Conservation (phyloP, 2,888 invertebrate genomes). For the Archips xylosteana region DNA sequence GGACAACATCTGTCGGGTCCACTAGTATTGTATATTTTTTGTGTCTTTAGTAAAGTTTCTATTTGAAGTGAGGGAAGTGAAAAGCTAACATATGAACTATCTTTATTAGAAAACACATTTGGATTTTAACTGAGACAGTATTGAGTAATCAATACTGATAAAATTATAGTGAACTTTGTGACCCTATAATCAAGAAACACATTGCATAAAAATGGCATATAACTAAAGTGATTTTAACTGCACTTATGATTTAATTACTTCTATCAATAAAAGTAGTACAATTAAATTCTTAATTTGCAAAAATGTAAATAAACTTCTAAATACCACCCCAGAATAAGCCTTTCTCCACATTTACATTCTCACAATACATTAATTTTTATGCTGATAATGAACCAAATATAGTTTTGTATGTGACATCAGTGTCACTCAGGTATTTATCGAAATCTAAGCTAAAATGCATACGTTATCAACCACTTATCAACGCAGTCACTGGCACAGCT, state of each 20-base stretch:
- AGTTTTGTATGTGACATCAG: not conserved
- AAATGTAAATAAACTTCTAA: too few species aligned
- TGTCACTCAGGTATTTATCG: not conserved
- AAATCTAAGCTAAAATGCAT: slow-evolving; percentile 35
- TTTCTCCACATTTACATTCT: slow-evolving; percentile 23
- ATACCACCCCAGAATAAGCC: slow-evolving; percentile 7
- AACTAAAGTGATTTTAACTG: not conserved
- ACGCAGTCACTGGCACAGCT: slow-evolving; percentile 39
- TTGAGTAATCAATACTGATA: slow-evolving; percentile 5
- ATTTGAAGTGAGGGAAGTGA: not conserved
- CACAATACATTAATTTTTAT: not conserved
- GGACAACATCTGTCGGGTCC: too few species aligned
- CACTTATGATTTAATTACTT: slow-evolving; percentile 8
- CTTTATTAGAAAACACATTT: not conserved
- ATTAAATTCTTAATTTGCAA: not conserved
- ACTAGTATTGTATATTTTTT: too few species aligned
- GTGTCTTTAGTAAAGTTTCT: too few species aligned
- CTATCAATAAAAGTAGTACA: slow-evolving; percentile 11
- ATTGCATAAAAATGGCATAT: not conserved
- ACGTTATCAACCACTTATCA: too few species aligned
- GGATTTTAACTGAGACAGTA: not conserved
- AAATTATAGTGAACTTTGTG: slow-evolving; percentile 1
- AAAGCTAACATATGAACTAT: not conserved
- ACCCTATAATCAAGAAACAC: slow-evolving; percentile 12
- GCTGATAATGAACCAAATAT: slow-evolving; percentile 1